Conservation (phyloP, 92 coral and sea anemone genomes). For the Paragorgia papillata region DNA sequence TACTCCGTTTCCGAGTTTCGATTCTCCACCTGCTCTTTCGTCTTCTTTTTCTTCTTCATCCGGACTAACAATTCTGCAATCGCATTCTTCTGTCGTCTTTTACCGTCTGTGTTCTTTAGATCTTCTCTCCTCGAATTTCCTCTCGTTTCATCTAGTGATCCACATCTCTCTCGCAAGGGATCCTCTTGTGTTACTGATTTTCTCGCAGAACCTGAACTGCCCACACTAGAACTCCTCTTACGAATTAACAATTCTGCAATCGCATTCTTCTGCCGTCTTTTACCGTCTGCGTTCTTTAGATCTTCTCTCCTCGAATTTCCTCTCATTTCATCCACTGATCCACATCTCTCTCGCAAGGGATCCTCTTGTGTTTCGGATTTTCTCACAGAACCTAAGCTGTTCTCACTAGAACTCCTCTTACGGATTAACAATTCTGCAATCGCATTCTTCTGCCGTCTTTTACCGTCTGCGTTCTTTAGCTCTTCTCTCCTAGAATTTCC, state of each 20-base stretch:
- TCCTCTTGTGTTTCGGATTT: conserved; percentile 10
- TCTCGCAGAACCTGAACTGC: conserved; percentile 5
- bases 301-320: conserved; percentile 12
- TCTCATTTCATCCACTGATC: conserved; percentile 33
- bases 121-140: conserved; percentile 13
- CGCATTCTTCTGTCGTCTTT: neutral
- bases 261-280: neutral
- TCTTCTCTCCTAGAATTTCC: conserved; percentile 6
- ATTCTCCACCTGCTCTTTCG: neutral
- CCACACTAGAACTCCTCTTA: conserved; percentile 3
- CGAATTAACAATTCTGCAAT: no score
- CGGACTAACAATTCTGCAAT: neutral
- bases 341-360: neutral
- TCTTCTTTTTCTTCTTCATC: neutral
- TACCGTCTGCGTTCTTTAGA: neutral
- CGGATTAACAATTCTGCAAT: no score
- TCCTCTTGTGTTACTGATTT: conserved; percentile 12
- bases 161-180: neutral
- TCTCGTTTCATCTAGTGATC: conserved; percentile 30
- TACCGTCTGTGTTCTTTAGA: neutral
- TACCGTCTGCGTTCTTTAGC: neutral
- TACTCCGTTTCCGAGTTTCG: neutral
- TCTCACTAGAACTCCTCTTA: conserved; percentile 5
- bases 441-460: no score
- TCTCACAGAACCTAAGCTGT: conserved; percentile 4